phyloP scores from a whole-genome alignment of 2,113 vertebrate species.

The Thalassarche chlororhynchos region DNA sequence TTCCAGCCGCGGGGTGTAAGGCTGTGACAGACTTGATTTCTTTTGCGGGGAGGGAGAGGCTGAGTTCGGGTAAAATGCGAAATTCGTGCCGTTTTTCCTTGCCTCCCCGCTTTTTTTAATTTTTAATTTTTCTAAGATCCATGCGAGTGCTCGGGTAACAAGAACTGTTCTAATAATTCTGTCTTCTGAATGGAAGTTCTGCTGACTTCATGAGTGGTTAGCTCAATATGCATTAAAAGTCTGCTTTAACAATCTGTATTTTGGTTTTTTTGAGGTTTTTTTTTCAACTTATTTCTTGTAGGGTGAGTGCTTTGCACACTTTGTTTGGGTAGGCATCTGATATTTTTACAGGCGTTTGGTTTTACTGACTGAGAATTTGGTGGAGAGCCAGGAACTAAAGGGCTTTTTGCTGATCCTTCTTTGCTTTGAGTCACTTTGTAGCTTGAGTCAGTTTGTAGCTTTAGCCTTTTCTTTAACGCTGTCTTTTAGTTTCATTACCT shows the following conservation, averaged over 20 bases:
- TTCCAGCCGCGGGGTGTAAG: neutral
- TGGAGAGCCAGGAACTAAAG: neutral
- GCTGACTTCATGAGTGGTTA: neutral
- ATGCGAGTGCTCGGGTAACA: neutral
- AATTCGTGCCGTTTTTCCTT: neutral
- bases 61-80: neutral
- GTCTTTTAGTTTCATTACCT: neutral
- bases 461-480: neutral
- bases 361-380: neutral
- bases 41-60: neutral
- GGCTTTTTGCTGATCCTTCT: neutral
- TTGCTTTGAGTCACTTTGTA: neutral
- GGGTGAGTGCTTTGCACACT: neutral
- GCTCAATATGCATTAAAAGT: neutral
- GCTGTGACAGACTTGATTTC: neutral
- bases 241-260: neutral
- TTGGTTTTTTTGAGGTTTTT: neutral
- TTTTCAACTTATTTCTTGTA: neutral
- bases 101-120: rapidly evolving
- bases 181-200: neutral
- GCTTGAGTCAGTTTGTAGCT: neutral
- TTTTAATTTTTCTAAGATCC: neutral
- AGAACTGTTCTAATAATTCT: neutral
- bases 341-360: neutral
- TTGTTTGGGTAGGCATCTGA: neutral